Conservation (phyloP, 2,113 vertebrate species). For the Lepus timidus region DNA sequence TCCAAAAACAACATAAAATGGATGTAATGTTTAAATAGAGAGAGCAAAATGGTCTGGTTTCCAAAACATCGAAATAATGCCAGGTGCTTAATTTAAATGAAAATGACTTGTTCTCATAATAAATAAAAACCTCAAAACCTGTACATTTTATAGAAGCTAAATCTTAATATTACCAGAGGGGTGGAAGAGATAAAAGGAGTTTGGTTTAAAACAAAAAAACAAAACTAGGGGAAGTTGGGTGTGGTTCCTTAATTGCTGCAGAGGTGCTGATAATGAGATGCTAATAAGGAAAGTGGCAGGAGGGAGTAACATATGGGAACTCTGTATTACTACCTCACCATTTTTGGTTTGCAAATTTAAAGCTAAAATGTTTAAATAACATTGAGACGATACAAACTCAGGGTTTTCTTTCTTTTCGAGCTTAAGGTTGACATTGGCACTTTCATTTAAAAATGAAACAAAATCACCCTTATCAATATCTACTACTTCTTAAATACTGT, state of each 20-base stretch:
- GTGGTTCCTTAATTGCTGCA: too few relatives aligned
- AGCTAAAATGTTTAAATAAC: not conserved
- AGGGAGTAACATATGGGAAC: too few relatives aligned
- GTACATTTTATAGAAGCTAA: not conserved
- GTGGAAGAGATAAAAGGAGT: too few relatives aligned
- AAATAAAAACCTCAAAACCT: slow-evolving; percentile 38
- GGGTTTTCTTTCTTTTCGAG: slow-evolving; percentile 4
- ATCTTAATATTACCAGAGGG: not conserved
- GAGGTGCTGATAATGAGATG: too few relatives aligned
- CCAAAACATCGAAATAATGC: slow-evolving; percentile 22
- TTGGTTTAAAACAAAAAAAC: too few relatives aligned
- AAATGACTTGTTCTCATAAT: slow-evolving; percentile 42
- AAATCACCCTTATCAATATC: slow-evolving; percentile 1
- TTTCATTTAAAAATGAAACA: slow-evolving; percentile 34
- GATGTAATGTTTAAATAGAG: slow-evolving; percentile 34
- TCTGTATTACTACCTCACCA: too few relatives aligned
- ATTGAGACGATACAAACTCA: slow-evolving; percentile 7
- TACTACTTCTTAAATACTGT: not conserved
- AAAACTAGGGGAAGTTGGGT: too few relatives aligned
- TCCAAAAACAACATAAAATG: not conserved
- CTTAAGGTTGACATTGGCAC: not conserved
- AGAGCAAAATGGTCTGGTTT: not conserved
- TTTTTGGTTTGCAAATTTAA: too few relatives aligned
- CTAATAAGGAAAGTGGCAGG: too few relatives aligned
- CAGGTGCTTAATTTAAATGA: not conserved